Evolutionary conservation across 2,888 invertebrate genomes (phyloP).

Genomic region (Theristus sp.): DNA sequence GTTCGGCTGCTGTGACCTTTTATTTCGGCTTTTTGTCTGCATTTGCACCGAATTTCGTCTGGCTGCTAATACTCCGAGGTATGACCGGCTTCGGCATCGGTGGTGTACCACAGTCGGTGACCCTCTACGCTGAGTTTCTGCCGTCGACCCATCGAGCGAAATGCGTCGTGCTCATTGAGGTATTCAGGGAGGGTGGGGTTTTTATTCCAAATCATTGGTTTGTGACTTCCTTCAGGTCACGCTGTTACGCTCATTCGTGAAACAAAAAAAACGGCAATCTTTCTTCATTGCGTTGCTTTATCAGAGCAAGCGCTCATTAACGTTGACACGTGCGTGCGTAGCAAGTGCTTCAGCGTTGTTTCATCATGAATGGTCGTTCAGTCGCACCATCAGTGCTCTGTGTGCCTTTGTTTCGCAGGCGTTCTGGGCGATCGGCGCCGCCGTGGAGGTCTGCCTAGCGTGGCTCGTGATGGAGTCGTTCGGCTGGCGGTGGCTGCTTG

Average conservation of each 20-base stretch:
- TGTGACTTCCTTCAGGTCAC: no score
- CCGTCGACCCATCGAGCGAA: conserved; percentile 80
- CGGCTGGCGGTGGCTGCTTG: conserved; percentile 75
- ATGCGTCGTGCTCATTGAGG: conserved; percentile 81
- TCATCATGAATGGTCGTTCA: no score
- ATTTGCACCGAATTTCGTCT: conserved; percentile 70
- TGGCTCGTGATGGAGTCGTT: conserved; percentile 71
- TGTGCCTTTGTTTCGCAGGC: conserved; percentile 50
- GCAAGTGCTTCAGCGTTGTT: no score
- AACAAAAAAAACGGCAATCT: no score
- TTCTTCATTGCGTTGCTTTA: no score
- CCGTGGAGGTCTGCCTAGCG: conserved; percentile 73
- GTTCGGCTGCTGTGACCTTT: conserved; percentile 71
- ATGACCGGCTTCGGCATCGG: conserved; percentile 88
- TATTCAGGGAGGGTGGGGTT: conserved; percentile 41
- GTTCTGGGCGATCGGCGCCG: conserved; percentile 89
- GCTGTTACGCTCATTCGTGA: no score
- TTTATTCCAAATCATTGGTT: no score
- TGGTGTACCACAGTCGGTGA: conserved; percentile 91
- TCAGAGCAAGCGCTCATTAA: no score
- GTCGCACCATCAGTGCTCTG: no score
- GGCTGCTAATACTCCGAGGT: conserved; percentile 71
- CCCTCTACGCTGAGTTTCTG: conserved; percentile 82
- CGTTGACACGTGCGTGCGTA: no score
- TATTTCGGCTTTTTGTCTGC: conserved; percentile 76